Conservation (phyloP, 2,888 invertebrate species). For the Taphrorychus bicolor region DNA sequence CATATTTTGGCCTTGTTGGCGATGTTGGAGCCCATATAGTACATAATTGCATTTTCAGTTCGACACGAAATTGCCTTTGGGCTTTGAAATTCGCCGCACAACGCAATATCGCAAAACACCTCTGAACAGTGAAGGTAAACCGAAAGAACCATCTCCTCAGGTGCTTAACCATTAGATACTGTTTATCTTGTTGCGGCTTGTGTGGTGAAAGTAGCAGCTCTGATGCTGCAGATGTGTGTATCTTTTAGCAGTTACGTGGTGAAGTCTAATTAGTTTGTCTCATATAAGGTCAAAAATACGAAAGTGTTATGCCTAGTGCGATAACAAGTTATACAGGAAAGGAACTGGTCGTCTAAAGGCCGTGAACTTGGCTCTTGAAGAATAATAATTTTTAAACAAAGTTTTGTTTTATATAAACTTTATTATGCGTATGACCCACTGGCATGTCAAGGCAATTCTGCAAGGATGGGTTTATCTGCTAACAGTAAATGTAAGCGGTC, state of each 20-base stretch:
- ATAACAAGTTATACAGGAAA: not conserved
- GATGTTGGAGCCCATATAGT: not conserved
- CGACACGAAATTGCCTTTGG: not conserved
- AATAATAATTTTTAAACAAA: too few relatives aligned
- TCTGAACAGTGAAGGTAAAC: not conserved
- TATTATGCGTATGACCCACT: not conserved
- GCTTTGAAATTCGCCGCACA: not conserved
- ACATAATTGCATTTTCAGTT: not conserved
- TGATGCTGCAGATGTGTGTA: not conserved
- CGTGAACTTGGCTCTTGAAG: not conserved
- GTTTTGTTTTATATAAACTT: too few relatives aligned
- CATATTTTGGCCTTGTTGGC: not conserved
- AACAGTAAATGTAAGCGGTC: too few relatives aligned
- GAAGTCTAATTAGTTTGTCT: not conserved
- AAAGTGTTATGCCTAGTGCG: not conserved
- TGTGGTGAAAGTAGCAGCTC: not conserved
- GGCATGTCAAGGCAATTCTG: not conserved
- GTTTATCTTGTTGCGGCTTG: not conserved
- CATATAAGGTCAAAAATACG: not conserved
- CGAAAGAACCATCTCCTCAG: not conserved
- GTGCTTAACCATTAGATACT: not conserved
- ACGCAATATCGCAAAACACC: not conserved
- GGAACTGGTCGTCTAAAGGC: not conserved
- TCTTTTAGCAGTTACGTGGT: not conserved
- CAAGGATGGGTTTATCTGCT: too few relatives aligned